Evolutionary conservation across 2,888 invertebrate species (phyloP), one percentile per base, ranked within the genome.

Genomic region (Stenchaetothrips biformis): DNA sequence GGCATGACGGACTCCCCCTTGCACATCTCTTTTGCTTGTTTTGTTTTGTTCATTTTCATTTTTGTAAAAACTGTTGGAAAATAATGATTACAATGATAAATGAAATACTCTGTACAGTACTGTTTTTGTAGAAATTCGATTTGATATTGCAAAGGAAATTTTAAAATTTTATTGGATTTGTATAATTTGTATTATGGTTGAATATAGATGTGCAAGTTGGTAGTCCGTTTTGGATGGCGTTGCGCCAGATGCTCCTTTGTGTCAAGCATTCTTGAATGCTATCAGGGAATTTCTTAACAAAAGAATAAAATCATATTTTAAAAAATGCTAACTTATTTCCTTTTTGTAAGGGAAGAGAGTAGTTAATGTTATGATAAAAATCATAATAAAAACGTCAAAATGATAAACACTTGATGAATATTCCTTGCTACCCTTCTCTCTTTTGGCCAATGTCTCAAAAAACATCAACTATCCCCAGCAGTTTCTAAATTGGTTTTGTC

Each of bases 251-350:
- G 67, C 67, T 74, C 67, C 67, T 74, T 25, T 74, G 67, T 74
- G 67, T 74, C 67, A 74, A 74, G 67, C 67, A 74, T 74, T 74
- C 67, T 74, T 74, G 67, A 25, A 74, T 74, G 67, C 67, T 74
- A 74, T 74, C 67, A 74, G 67, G 67, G 67, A 74, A 74, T 74
- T 74, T 74, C 67, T 7, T 74, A 74, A 74, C 67, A 74, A 74
- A 74, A 74, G 67, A 74, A 74, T 74, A 74, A 74, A 74, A 74
- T 74, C 67, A n/a, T 74, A 74, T 74, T 74, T 74, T 74, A 74
- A 74, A 74, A 67, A 74, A 74, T 74, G 67, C 67, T 74, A 74
- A 74, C 67, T 74, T 74, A 74, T 74, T 74, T 74, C 67, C 67
- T 74, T 74, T 74, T 74, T 74, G 67, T 74, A 74, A 74, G 67